Base-by-base conservation (phyloP, 2,888 invertebrate species). In the Rhyacophila evoluta region DNA sequence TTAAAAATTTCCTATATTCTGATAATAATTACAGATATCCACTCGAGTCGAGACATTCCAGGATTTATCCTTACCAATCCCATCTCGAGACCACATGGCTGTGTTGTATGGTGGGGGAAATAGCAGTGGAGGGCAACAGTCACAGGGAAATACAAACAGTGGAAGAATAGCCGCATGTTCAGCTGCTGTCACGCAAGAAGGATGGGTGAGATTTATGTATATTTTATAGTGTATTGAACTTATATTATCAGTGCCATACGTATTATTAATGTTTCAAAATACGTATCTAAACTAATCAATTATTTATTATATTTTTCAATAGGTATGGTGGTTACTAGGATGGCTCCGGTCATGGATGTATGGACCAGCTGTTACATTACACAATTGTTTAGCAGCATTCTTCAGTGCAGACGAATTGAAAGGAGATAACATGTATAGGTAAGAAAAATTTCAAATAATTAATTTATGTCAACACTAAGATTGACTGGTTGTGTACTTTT, bases 381-480 rank as follows among this genome's bases (percentile, higher is more conserved):
- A 98, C 84, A 98, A 99, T 86, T 99, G 99, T 85, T 92, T 99
- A 79, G 95, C 97, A 0, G 98, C 98, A 0, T 99, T 99, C 89
- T 99, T 99, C 87, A 98, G 98, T 84, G 98, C 98, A 0, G 99
- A 99, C 86, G 98, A 99, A 86, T 92, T 99, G 10, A 98, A 98
- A 86, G 98, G 98, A 67, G 98, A 99, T 86, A 98, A 99, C 86
- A 99, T 98, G 98, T 99, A 99, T 88, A 97, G 95, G 91, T 95
- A 2, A 33, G 29, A 33, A 33, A n/a, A n/a, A n/a, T n/a, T n/a
- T n/a, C n/a, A n/a, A n/a, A n/a, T n/a, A n/a, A n/a, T n/a, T n/a
- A n/a, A n/a, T n/a, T n/a, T n/a, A n/a, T n/a, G n/a, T n/a, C n/a
- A n/a, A n/a, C n/a, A n/a, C n/a, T n/a, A n/a, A n/a, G n/a, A n/a